Percentiles rank a stretch among this genome's conserved stretches.
Conservation (phyloP, 1,140 invertebrate genomes). For the Drosophila ambigua region DNA sequence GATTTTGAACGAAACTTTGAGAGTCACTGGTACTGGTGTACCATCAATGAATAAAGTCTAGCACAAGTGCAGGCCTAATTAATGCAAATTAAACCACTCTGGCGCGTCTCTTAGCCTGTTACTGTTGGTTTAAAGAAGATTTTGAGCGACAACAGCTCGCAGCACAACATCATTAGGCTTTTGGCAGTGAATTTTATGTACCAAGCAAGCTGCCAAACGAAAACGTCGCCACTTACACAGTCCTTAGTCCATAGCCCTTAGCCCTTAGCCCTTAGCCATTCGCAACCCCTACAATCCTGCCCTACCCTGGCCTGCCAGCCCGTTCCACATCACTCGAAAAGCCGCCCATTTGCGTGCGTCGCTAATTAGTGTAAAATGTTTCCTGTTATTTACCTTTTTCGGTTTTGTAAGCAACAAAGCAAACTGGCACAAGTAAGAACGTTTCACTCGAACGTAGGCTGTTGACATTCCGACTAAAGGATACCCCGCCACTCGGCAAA, state of each 20-base stretch:
- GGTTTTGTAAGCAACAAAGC: conserved; percentile 71
- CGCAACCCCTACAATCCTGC: neutral
- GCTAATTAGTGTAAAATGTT: conserved; percentile 83
- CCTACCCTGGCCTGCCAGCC: neutral
- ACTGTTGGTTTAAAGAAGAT: conserved; percentile 14
- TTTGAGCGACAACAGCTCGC: conserved; percentile 64
- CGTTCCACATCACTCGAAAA: conserved; percentile 39
- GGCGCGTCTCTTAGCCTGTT: neutral
- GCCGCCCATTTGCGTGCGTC: conserved; percentile 76
- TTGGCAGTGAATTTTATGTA: conserved; percentile 73
- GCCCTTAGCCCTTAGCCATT: conserved; percentile 4
- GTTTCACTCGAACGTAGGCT: no score
- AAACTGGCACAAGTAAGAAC: conserved; percentile 32
- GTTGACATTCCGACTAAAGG: no score
- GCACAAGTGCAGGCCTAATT: conserved; percentile 28
- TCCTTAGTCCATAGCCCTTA: conserved; percentile 1
- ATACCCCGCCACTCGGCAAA: no score
- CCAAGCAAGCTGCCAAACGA: conserved; percentile 36
- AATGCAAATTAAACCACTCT: conserved; percentile 58
- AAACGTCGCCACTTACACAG: conserved; percentile 43
- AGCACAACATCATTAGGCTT: conserved; percentile 78
- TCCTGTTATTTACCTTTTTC: conserved; percentile 82
- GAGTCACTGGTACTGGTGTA: no score
- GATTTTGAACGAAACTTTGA: neutral
- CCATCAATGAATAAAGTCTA: no score